Evolutionary conservation across 2,113 vertebrate species (phyloP).

Genomic region (Polyodon spathula): DNA sequence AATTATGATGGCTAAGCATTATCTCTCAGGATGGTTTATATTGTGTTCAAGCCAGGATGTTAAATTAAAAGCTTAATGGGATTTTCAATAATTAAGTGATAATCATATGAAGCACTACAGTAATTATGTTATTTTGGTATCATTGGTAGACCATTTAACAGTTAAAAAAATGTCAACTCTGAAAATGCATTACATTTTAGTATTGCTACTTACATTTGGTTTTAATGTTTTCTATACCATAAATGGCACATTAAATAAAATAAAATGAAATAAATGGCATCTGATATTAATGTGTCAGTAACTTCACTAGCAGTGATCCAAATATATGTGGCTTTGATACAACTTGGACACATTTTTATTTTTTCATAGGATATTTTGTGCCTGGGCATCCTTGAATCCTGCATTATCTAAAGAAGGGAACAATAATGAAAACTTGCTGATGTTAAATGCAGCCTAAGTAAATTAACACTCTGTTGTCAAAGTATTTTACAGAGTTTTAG

Average conservation of each 20-base stretch:
- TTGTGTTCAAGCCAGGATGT: too few relatives aligned
- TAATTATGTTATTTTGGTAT: too few relatives aligned
- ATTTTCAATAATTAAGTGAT: too few relatives aligned
- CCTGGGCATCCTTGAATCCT: neutral
- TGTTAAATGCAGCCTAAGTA: neutral
- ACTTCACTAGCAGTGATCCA: neutral
- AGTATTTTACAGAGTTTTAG: neutral
- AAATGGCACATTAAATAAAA: neutral
- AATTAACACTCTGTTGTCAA: neutral
- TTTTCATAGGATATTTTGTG: constrained; percentile 9
- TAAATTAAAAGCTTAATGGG: too few relatives aligned
- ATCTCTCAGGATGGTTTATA: too few relatives aligned
- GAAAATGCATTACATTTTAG: neutral
- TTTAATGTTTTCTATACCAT: neutral
- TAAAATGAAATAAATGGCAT: neutral
- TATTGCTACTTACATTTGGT: neutral
- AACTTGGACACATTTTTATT: constrained; percentile 9
- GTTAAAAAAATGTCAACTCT: too few relatives aligned
- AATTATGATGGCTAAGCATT: too few relatives aligned
- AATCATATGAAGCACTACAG: too few relatives aligned
- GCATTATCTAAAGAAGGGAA: constrained; percentile 3
- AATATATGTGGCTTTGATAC: constrained; percentile 7
- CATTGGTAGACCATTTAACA: too few relatives aligned
- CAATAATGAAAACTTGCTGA: neutral
- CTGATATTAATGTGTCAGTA: neutral